Base-by-base conservation (phyloP, 2,888 invertebrate genomes). In the Harmothoe impar region DNA sequence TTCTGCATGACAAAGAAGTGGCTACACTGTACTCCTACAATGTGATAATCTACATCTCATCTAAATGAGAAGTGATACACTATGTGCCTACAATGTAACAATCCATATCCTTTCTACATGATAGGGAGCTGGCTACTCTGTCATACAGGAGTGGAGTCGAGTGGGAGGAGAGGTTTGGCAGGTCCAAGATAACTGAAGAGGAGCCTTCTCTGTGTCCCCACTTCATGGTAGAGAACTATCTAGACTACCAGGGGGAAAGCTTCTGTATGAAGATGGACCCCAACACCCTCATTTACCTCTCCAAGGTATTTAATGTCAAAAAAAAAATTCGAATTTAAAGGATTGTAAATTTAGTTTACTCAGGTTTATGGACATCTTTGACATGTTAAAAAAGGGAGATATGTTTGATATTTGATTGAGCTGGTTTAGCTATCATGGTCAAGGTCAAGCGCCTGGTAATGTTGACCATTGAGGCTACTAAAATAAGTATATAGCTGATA, bases 131-230 rank as follows among this genome's bases (percentile, higher is more conserved):
- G 43, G 95, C 95, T 3, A 95, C 95, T 5, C 92, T 95, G 91
- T 95, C 95, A 3, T 96, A 96, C 92, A 93, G 96, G 25, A 95
- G 95, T 92, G 96, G 95, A 3, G 95, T 95, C 5, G 96, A 96
- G 91, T 95, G 95, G 95, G 94, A 94, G 77, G 91, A 94, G 90
- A 92, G 96, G 81, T 96, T 96, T 93, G 95, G 94, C 17, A 93
- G 95, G 31, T 92, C 94, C 23, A 93, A 93, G 68, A 94, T 95
- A 23, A 94, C 94, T 51, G 92, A 92, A 15, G 92, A 92, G 23
- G 91, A 93, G 10, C 94, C 94, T 0, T 94, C 94, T 0, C 93
- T 95, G 51, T 95, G 95, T 92, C 95, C 95, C 0, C 94, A 94
- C 0, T 96, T 96, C 91, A 92, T 94, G 51, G 95, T 96, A 51